Percentiles rank a stretch among this genome's conserved stretches.
These are phyloP conservation scores for Mesitornis unicolor DNA, from an alignment of 2,113 vertebrate species.

Conservation along the genomic window DNA sequence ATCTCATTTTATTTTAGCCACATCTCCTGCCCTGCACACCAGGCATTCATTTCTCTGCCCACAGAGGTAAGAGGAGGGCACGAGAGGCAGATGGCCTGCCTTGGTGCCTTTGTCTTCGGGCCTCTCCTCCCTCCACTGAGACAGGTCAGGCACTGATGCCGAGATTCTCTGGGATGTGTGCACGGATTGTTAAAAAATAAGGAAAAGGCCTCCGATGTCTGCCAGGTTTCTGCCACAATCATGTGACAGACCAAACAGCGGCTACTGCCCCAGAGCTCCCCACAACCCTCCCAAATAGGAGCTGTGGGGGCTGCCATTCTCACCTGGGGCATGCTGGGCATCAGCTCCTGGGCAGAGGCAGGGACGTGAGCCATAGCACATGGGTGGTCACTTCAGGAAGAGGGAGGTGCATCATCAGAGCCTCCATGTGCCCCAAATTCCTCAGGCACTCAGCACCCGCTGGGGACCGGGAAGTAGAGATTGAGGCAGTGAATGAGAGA, in stretches of 20 bases:
- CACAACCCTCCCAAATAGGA: not conserved
- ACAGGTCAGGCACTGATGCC: not conserved
- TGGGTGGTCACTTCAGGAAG: fast-evolving
- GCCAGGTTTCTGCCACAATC: not conserved
- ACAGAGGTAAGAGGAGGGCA: not conserved
- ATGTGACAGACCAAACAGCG: not conserved
- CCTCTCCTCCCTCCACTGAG: not conserved
- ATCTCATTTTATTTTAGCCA: not conserved
- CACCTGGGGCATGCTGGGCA: too few species aligned
- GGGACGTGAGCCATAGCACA: fast-evolving
- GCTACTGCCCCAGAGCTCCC: not conserved
- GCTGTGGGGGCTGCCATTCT: not conserved
- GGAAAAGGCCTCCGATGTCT: not conserved
- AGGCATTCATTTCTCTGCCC: not conserved
- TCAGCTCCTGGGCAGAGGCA: not conserved
- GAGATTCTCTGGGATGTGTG: not conserved
- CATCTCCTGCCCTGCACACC: not conserved
- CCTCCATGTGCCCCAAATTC: not conserved
- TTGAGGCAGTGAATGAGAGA: not conserved
- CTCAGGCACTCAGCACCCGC: not conserved
- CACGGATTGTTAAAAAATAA: not conserved
- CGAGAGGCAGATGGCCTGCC: not conserved
- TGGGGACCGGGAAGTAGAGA: not conserved
- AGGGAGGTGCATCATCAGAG: not conserved
- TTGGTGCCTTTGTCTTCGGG: not conserved